Evolutionary conservation across 2,113 vertebrate species (phyloP).

Genomic region (Pteruthius melanotis): DNA sequence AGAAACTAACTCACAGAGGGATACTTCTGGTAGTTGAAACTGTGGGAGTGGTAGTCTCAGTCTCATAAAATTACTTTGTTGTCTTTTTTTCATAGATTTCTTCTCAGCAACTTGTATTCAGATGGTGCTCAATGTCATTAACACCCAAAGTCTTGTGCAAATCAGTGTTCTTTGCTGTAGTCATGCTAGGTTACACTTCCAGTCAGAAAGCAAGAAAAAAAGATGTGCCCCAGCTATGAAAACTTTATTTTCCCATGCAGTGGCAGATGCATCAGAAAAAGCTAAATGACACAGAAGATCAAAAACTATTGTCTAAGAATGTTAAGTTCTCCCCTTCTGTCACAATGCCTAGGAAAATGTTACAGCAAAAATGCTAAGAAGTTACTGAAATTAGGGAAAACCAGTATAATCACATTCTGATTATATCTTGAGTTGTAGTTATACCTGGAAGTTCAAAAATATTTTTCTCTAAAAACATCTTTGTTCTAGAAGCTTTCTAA

Average conservation of each 20-base stretch:
- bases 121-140: background rate
- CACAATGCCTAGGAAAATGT: background rate
- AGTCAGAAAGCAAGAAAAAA: background rate
- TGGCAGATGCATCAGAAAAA: background rate
- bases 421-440: background rate
- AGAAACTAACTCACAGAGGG: background rate
- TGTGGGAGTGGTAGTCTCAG: background rate
- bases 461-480: background rate
- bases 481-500: background rate
- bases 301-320: background rate
- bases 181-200: background rate
- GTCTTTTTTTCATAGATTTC: background rate
- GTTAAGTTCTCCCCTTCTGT: background rate
- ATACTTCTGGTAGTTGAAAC: background rate
- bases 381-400: background rate
- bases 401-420: background rate
- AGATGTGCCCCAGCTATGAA: background rate
- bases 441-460: background rate
- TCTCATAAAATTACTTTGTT: background rate
- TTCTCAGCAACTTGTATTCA: background rate
- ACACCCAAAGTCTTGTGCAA: background rate
- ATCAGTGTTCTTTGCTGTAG: background rate
- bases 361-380: background rate
- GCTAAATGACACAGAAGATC: background rate
- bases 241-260: background rate